A percentile compares a stretch with the other conserved stretches of the same genome.
phyloP scores from a whole-genome alignment of 2,888 invertebrate genomes.

The Agrotis exclamationis region DNA sequence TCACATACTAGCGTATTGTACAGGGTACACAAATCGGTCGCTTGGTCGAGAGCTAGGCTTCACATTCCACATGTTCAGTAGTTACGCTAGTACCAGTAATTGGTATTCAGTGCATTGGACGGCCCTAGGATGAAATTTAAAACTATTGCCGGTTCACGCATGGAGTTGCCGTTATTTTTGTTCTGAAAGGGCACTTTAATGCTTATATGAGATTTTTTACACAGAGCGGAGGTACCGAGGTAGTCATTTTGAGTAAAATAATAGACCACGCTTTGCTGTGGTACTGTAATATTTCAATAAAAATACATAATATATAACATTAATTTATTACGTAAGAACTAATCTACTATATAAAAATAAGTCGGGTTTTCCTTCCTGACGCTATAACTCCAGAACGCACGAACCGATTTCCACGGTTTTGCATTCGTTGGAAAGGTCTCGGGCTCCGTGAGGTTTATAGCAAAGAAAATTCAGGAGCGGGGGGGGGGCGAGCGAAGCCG shows the following conservation, averaged over 20 bases:
- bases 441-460: too few relatives aligned
- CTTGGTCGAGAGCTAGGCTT: slow-evolving; percentile 69
- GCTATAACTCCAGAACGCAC: too few relatives aligned
- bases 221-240: too few relatives aligned
- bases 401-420: too few relatives aligned
- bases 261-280: not conserved
- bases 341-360: too few relatives aligned
- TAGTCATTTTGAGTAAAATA: not conserved
- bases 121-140: slow-evolving; percentile 83
- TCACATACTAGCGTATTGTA: slow-evolving; percentile 58
- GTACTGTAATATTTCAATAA: slow-evolving; percentile 10
- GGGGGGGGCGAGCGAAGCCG: too few relatives aligned
- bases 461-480: too few relatives aligned
- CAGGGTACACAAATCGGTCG: slow-evolving; percentile 71
- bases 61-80: slow-evolving; percentile 83
- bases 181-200: not conserved
- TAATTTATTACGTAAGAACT: not conserved
- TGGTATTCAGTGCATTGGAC: slow-evolving; percentile 86
- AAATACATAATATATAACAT: not conserved
- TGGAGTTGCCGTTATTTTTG: slow-evolving; percentile 16
- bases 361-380: too few relatives aligned
- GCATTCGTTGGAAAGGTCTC: too few relatives aligned
- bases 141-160: slow-evolving; percentile 81
- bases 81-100: slow-evolving; percentile 80
- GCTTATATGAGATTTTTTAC: not conserved